A percentile compares a stretch with the other conserved stretches of the same genome.
Evolutionary conservation across 2,797 vertebrate genomes (phyloP).

Genomic region (Chlorospingus semifuscus): DNA sequence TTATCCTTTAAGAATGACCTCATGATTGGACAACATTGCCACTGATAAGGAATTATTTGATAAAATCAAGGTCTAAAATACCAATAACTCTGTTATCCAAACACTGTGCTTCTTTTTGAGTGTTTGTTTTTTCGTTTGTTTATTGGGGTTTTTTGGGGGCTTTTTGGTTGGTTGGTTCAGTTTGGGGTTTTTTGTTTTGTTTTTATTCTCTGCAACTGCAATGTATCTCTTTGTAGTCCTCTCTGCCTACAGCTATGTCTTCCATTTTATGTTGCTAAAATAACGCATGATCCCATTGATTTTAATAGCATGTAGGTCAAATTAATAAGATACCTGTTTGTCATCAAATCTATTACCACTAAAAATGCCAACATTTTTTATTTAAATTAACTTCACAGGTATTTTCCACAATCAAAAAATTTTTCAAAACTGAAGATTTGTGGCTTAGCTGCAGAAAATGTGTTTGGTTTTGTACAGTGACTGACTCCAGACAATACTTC

Average conservation of each 20-base stretch:
- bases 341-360: background rate
- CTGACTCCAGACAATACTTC: background rate
- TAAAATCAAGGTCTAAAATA: background rate
- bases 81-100: background rate
- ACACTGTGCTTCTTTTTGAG: background rate
- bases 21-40: fast-evolving
- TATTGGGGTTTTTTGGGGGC: background rate
- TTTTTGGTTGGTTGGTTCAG: background rate
- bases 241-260: background rate
- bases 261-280: background rate
- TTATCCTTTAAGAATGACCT: background rate
- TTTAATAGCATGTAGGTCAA: background rate
- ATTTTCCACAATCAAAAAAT: background rate
- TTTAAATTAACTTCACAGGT: background rate
- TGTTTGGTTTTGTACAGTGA: background rate
- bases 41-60: background rate
- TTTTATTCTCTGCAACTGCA: background rate
- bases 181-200: fast-evolving
- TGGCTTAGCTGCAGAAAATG: background rate
- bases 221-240: background rate
- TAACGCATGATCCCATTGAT: background rate
- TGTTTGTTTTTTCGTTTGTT: background rate
- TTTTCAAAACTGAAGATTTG: background rate
- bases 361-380: background rate
- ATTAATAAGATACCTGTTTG: background rate